Conservation (phyloP, 2,113 vertebrate genomes). For the Hyperoodon ampullatus region DNA sequence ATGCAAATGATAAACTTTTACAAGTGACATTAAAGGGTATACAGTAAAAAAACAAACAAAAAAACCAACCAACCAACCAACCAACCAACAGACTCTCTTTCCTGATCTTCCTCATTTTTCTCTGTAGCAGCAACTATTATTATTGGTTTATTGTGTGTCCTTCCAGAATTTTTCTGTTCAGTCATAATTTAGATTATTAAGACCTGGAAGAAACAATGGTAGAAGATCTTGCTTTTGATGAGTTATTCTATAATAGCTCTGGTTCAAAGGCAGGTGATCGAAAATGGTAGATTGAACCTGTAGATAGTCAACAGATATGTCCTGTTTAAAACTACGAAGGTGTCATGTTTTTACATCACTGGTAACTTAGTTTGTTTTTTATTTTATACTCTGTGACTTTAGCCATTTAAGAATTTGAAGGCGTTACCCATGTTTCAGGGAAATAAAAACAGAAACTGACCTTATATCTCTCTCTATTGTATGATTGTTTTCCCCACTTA, state of each 20-base stretch:
- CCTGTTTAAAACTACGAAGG: neutral
- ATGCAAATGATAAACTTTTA: neutral
- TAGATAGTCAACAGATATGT: neutral
- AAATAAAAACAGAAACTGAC: constrained; percentile 40
- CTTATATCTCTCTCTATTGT: neutral
- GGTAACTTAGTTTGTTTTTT: neutral
- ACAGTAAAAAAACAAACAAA: neutral
- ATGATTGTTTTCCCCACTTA: neutral
- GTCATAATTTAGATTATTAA: neutral
- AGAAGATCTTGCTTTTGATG: neutral
- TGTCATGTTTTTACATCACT: neutral
- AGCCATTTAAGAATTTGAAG: neutral
- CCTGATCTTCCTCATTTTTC: neutral
- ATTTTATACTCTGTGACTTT: neutral
- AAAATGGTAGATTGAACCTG: neutral
- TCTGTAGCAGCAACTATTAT: neutral
- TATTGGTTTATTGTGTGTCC: neutral
- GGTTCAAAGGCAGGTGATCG: neutral
- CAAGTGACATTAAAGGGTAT: neutral
- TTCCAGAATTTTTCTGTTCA: neutral
- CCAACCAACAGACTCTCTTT: neutral
- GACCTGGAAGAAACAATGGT: neutral
- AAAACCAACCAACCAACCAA: neutral
- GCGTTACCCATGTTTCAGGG: neutral
- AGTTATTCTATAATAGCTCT: neutral